Percentiles rank a stretch among this genome's conserved stretches.
phyloP scores from a whole-genome alignment of 2,797 vertebrate species.

The Falco columbarius region DNA sequence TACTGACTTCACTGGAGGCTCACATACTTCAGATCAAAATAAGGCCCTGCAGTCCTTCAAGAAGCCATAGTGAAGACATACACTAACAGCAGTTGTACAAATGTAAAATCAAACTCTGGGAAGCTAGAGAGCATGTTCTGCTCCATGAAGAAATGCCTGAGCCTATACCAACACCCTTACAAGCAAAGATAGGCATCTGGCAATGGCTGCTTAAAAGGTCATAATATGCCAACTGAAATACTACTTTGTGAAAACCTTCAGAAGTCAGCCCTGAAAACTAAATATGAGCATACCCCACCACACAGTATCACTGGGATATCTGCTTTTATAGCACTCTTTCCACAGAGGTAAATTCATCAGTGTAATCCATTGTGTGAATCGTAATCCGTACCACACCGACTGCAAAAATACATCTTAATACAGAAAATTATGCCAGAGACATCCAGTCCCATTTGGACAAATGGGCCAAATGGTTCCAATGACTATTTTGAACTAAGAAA shows the following conservation, averaged over 20 bases:
- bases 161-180: not conserved
- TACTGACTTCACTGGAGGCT: not conserved
- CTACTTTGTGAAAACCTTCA: not conserved
- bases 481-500: not conserved
- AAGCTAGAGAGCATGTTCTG: not conserved
- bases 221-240: not conserved
- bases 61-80: not conserved
- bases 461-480: not conserved
- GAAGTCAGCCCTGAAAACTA: not conserved
- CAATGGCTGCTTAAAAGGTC: not conserved
- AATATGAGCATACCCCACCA: not conserved
- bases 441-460: not conserved
- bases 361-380: not conserved
- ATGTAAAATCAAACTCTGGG: not conserved
- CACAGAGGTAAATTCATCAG: not conserved
- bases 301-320: not conserved
- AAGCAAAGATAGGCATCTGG: not conserved
- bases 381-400: fast-evolving
- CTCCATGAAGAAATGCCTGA: not conserved
- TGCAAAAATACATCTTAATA: not conserved
- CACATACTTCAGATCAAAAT: not conserved
- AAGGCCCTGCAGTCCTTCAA: not conserved
- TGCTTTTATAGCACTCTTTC: not conserved
- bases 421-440: not conserved
- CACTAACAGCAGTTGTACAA: not conserved